Percentiles rank a stretch among this genome's conserved stretches.
These are phyloP conservation scores for Laterallus jamaicensis DNA, from an alignment of 2,113 vertebrate species.

Conservation along the genomic window DNA sequence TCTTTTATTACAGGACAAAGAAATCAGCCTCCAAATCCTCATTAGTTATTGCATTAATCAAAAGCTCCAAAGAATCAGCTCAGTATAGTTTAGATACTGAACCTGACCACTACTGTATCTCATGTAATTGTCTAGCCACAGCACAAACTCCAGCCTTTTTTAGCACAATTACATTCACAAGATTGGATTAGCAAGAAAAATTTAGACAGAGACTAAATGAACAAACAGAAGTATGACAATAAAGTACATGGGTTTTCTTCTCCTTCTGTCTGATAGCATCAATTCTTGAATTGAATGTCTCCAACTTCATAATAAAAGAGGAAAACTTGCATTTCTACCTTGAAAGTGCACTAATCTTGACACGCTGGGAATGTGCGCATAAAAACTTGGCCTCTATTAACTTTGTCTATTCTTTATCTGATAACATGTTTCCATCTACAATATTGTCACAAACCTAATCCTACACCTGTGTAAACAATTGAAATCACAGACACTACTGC, in stretches of 20 bases:
- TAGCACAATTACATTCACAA: background rate
- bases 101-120: background rate
- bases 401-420: background rate
- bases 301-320: background rate
- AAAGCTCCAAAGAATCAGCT: background rate
- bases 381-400: background rate
- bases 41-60: background rate
- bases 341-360: background rate
- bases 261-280: background rate
- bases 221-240: background rate
- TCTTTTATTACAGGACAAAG: background rate
- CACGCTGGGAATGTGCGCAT: background rate
- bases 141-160: background rate
- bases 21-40: background rate
- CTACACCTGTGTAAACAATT: background rate
- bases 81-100: background rate
- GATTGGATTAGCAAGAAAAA: background rate
- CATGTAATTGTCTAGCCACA: background rate
- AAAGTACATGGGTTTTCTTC: background rate
- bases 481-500: background rate
- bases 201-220: background rate
- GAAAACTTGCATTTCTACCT: background rate
- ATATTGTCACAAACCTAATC: background rate
- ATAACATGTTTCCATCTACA: background rate
- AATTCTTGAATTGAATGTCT: background rate